Evolutionary conservation across 2,888 invertebrate genomes (phyloP).

Genomic region (Callyntrura sp.): DNA sequence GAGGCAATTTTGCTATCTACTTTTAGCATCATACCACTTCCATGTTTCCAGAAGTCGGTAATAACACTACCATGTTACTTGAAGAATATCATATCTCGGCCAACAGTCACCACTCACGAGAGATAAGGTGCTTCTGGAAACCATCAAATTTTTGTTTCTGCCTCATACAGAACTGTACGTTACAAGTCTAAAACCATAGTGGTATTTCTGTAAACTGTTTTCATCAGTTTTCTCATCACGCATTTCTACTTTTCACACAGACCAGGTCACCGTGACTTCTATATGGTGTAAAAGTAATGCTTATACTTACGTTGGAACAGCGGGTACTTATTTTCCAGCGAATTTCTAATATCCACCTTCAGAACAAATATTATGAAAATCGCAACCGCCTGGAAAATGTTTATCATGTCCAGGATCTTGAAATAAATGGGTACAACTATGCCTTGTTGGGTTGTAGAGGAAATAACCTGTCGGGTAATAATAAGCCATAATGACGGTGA

Average conservation of each 20-base stretch:
- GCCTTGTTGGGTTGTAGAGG: constrained; percentile 69
- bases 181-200: background rate
- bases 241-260: background rate
- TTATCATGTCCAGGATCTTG: constrained; percentile 80
- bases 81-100: background rate
- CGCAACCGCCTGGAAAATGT: constrained; percentile 82
- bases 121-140: too few relatives aligned
- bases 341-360: constrained; percentile 80
- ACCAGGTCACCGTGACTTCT: too few relatives aligned
- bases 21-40: too few relatives aligned
- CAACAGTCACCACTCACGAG: background rate
- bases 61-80: background rate
- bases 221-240: background rate
- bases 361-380: constrained; percentile 83
- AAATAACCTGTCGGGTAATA: constrained; percentile 71
- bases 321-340: constrained; percentile 81
- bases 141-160: background rate
- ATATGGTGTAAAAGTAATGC: too few relatives aligned
- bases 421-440: constrained; percentile 78
- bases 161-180: background rate
- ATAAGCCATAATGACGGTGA: background rate
- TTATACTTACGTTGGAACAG: constrained; percentile 76
- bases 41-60: background rate
- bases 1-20: too few relatives aligned
- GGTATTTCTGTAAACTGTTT: background rate